Evolutionary conservation across 1,140 invertebrate genomes (phyloP).

Genomic region (Aphaenogaster floridana): DNA sequence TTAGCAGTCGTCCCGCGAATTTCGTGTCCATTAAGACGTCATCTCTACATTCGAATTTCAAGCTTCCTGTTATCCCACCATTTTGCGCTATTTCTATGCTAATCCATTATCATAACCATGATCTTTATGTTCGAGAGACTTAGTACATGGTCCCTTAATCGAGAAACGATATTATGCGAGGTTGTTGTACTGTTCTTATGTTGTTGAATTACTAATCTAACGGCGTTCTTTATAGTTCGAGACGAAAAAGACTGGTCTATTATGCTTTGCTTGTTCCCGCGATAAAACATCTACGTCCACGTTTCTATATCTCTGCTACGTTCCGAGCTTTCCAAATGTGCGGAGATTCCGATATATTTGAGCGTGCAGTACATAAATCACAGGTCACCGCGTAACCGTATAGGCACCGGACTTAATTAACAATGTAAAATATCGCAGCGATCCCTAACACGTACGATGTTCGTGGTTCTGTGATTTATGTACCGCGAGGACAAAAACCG

Average conservation of each 20-base stretch:
- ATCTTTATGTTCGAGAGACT: not conserved
- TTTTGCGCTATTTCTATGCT: conserved; percentile 20
- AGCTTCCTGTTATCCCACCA: not conserved
- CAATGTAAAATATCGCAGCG: conserved; percentile 47
- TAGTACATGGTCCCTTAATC: not conserved
- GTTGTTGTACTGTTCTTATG: not conserved
- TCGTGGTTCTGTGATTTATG: conserved; percentile 41
- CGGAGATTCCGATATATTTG: conserved; percentile 38
- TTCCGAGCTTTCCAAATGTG: not conserved
- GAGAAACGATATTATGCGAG: not conserved
- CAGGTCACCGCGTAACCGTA: conserved; percentile 32
- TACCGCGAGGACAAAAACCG: conserved; percentile 14
- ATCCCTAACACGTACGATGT: conserved; percentile 23
- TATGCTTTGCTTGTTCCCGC: not conserved
- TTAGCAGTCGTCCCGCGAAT: not conserved
- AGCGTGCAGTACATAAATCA: conserved; percentile 28
- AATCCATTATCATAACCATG: not conserved
- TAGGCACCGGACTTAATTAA: conserved; percentile 50
- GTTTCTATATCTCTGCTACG: not conserved
- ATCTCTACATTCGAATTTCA: conserved; percentile 1
- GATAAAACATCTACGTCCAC: not conserved
- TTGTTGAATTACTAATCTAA: not conserved
- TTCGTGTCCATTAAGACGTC: not conserved
- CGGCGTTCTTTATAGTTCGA: not conserved
- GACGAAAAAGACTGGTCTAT: not conserved